Percentiles rank a stretch among this genome's conserved stretches.
Evolutionary conservation across 2,888 invertebrate genomes (phyloP).

Genomic region (Miltochrista miniata): DNA sequence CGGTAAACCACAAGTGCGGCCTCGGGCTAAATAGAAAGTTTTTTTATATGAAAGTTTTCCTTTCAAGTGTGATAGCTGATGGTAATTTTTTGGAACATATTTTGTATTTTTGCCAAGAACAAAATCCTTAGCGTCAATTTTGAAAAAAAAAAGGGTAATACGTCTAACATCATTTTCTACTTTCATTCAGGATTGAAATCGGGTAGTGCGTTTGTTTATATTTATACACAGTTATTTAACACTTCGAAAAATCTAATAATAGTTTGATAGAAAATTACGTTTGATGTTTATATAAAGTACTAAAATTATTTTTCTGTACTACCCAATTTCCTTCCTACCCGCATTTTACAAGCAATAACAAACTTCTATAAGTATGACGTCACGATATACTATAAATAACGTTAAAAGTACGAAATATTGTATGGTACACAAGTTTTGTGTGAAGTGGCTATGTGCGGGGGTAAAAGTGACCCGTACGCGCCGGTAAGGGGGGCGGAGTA

Average conservation of each 20-base stretch:
- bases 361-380: constrained; percentile 3
- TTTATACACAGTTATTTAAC: neutral
- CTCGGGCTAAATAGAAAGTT: too few species aligned
- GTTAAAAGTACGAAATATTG: constrained; percentile 7
- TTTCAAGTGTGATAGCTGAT: too few species aligned
- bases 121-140: neutral
- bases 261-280: too few species aligned
- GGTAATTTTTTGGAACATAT: too few species aligned
- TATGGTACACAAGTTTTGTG: constrained; percentile 22
- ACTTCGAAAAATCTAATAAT: too few species aligned
- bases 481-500: constrained; percentile 76
- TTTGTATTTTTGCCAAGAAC: too few species aligned
- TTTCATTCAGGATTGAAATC: neutral
- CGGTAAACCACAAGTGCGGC: too few species aligned
- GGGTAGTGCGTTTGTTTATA: neutral
- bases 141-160: neutral
- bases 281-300: too few species aligned
- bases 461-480: constrained; percentile 75
- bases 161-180: constrained; percentile 2
- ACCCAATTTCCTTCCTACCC: constrained; percentile 2
- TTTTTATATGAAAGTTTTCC: too few species aligned
- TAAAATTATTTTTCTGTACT: neutral
- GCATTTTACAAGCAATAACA: constrained; percentile 5
- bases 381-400: constrained; percentile 5
- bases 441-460: constrained; percentile 70